phyloP scores from a whole-genome alignment of 1,140 invertebrate species.

The Macrotrachela quadricornifera region DNA sequence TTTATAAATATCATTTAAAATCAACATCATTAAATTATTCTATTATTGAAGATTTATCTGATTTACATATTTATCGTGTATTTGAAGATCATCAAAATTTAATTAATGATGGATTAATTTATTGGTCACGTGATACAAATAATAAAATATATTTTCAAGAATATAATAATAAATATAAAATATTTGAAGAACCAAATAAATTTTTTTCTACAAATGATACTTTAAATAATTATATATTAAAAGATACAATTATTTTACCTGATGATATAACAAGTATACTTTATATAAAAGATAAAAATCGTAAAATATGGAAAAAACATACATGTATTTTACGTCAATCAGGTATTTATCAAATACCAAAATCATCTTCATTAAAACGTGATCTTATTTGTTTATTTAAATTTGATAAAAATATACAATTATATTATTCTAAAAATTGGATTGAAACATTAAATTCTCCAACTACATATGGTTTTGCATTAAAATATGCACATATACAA shows the following conservation, averaged over 20 bases:
- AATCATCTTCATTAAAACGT: constrained; percentile 38
- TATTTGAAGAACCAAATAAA: constrained; percentile 65
- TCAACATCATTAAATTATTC: constrained; percentile 82
- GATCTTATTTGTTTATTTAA: constrained; percentile 77
- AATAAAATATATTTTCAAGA: constrained; percentile 83
- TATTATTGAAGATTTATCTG: constrained; percentile 76
- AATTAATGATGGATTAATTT: constrained; percentile 67
- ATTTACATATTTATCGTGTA: constrained; percentile 82
- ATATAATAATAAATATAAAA: constrained; percentile 57
- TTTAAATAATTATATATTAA: no score
- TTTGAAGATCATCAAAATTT: constrained; percentile 90
- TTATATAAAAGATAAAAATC: constrained; percentile 80
- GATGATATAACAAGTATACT: constrained; percentile 64
- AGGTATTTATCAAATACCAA: constrained; percentile 80
- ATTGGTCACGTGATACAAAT: constrained; percentile 83
- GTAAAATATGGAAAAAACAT: constrained; percentile 93
- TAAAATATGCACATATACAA: constrained; percentile 79
- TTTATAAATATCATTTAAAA: constrained; percentile 85
- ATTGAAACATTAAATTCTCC: constrained; percentile 92
- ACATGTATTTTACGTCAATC: constrained; percentile 72
- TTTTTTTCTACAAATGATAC: not conserved
- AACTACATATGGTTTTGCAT: constrained; percentile 76
- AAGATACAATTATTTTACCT: no score
- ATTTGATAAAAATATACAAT: constrained; percentile 48
- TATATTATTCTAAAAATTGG: constrained; percentile 80